Percentiles rank a stretch among this genome's conserved stretches.
Conservation (phyloP, 2,113 vertebrate species). For the Esox niger region DNA sequence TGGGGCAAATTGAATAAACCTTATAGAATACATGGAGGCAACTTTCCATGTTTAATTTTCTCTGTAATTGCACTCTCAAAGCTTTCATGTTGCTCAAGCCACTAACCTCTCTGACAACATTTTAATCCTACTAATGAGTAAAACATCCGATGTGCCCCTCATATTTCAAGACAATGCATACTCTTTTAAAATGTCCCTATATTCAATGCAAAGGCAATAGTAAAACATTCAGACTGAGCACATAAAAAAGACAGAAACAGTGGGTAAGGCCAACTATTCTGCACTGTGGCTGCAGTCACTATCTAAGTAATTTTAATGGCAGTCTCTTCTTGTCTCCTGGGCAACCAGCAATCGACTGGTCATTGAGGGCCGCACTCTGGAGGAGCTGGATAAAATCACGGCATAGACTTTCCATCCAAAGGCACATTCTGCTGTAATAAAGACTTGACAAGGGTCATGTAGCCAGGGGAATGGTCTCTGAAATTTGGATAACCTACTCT, state of each 20-base stretch:
- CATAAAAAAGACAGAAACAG: conserved; percentile 5
- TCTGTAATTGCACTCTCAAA: conserved; percentile 31
- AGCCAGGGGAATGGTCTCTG: background rate
- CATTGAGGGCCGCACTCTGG: conserved; percentile 8
- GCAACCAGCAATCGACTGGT: conserved; percentile 23
- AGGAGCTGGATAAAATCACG: conserved; percentile 13
- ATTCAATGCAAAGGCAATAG: background rate
- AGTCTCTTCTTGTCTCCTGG: conserved; percentile 35
- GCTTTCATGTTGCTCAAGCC: conserved; percentile 32
- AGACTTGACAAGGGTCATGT: background rate
- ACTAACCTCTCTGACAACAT: conserved; percentile 27
- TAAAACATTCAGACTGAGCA: background rate
- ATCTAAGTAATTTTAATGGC: conserved; percentile 22
- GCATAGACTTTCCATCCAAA: background rate
- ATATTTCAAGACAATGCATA: conserved; percentile 21
- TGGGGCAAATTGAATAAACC: conserved; percentile 8
- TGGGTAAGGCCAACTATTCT: no score
- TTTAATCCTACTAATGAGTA: conserved; percentile 17
- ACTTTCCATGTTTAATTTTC: conserved; percentile 18
- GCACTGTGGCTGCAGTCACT: no score
- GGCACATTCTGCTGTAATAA: conserved; percentile 3
- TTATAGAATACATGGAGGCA: conserved; percentile 5
- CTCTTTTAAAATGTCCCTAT: background rate
- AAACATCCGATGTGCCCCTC: conserved; percentile 24
- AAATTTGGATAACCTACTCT: background rate